Evolutionary conservation across 2,113 vertebrate species (phyloP), one percentile per base, ranked within the genome.

Genomic region (Tragelaphus buxtoni): DNA sequence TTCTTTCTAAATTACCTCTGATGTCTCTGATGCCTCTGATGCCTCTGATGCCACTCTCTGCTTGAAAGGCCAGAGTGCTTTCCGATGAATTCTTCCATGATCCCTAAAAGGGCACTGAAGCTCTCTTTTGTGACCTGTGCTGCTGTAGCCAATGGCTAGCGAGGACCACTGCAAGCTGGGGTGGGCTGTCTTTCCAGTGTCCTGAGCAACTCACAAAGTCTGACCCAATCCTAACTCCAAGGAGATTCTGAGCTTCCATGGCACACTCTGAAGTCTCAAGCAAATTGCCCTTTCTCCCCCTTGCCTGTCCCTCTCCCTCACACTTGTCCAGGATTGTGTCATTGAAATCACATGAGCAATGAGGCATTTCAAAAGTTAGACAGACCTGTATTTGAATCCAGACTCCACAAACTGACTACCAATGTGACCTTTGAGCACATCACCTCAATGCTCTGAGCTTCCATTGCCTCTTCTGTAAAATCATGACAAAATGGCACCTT

Each of bases 41-140:
- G 30, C 32, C 89, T 83, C 56, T 32, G 74, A 82, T n/a, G 26
- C 35, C 65, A 30, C n/a, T 79, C 82, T 93, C 53, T 91, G n/a
- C 72, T 95, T 93, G n/a, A 65, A 95, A 93, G 51, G 22, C 32
- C 55, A 61, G 53, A 76, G 24, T 90, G 81, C 86, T 95, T 32
- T 92, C 58, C 88, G 17, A 79, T 94, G 65, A 80, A 45, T 88
- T 88, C 61, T 81, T 12, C n/a, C 85, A 39, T 65, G 63, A 58
- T 45, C 51, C 35, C 69, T 85, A 55, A 85, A 94, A 91, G 58
- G 47, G 94, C 16, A 76, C 32, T 72, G 35, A 30, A 45, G 51
- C 35, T n/a, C 30, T 81, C 49, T 80, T 95, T 80, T 91, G 12
- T 20, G 32, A 53, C 42, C 77, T 91, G 39, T 45, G 53, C 65